A percentile compares a stretch with the other conserved stretches of the same genome.
These are phyloP conservation scores for Dromaius novaehollandiae DNA, from an alignment of 2,113 vertebrate genomes.

Conservation along the genomic window DNA sequence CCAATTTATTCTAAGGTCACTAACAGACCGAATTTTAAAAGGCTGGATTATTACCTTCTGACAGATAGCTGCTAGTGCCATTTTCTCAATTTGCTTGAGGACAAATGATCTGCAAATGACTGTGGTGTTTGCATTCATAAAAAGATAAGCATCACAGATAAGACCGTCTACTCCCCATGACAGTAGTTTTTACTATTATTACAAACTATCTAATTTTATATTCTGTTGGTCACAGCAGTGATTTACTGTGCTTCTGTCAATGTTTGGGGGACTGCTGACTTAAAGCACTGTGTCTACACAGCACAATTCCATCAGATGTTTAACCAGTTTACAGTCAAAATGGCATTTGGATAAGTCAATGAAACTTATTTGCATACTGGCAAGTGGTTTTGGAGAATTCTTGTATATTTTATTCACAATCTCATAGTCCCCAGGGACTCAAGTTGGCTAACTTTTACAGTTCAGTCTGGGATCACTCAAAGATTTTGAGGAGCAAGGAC, in stretches of 20 bases:
- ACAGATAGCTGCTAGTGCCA: neutral
- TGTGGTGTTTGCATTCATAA: neutral
- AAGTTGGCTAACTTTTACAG: neutral
- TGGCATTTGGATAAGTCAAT: neutral
- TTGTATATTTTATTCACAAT: neutral
- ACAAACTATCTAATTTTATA: neutral
- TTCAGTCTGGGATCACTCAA: neutral
- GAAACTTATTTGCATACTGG: neutral
- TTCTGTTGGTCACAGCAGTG: neutral
- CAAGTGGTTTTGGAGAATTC: neutral
- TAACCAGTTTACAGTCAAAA: neutral
- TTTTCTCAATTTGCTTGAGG: neutral
- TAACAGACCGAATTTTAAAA: neutral
- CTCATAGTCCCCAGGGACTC: neutral
- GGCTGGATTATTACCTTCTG: neutral
- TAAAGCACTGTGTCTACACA: neutral
- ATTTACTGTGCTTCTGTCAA: neutral
- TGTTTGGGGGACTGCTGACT: rapidly evolving
- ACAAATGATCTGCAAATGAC: neutral
- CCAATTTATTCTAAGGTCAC: neutral
- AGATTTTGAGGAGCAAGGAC: neutral
- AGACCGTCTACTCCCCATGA: neutral
- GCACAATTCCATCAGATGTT: neutral
- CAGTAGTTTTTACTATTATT: neutral
- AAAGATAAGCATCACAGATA: neutral